Conservation (phyloP, 2,113 vertebrate genomes). For the Corydoras maculifer region DNA sequence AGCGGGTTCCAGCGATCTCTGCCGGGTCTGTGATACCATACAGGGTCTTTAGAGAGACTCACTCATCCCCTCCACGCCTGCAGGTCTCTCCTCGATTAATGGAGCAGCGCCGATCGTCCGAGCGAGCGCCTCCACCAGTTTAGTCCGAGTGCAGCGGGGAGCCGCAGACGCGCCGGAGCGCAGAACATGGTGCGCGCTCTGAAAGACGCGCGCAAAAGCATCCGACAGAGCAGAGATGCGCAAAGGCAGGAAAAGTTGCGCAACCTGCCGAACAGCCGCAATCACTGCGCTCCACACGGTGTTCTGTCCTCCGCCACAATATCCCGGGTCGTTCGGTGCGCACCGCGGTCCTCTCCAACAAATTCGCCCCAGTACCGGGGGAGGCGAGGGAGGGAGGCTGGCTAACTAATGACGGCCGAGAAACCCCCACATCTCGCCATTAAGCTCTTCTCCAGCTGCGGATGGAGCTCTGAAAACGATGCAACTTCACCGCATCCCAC, state of each 20-base stretch:
- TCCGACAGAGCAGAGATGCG: neutral
- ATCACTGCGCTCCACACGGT: no score
- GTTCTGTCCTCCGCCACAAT: no score
- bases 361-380: no score
- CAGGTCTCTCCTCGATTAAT: neutral
- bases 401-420: no score
- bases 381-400: no score
- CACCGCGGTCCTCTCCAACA: no score
- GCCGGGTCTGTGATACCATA: neutral
- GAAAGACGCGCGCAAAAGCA: neutral
- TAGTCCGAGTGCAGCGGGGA: constrained; percentile 10
- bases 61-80: neutral
- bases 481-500: neutral
- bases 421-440: no score
- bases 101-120: constrained; percentile 1
- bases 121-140: constrained; percentile 15
- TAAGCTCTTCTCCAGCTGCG: neutral
- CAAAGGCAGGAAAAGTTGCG: neutral
- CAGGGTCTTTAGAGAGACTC: neutral
- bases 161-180: constrained; percentile 11
- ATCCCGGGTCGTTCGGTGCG: no score
- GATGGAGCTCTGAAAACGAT: neutral
- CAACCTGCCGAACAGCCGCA: no score
- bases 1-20: neutral
- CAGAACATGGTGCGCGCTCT: constrained; percentile 13